Percentiles rank a stretch among this genome's conserved stretches.
These are phyloP conservation scores for Gymnopithys bicolor DNA, from an alignment of 2,797 vertebrate genomes.

Conservation along the genomic window DNA sequence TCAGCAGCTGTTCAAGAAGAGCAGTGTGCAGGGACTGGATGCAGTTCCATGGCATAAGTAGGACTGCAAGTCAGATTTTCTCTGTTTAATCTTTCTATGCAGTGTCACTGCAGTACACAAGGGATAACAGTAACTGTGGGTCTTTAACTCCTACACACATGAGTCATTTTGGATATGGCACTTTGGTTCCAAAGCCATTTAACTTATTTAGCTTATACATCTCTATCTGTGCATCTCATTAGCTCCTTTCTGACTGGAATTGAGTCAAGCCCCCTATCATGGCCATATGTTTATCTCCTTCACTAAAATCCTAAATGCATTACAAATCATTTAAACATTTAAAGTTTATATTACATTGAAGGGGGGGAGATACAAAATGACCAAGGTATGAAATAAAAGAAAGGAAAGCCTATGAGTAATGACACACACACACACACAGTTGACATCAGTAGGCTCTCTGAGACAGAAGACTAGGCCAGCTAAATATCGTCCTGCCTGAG, in stretches of 20 bases:
- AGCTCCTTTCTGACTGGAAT: neutral
- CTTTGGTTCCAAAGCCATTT: neutral
- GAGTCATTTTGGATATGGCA: neutral
- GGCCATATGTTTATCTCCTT: neutral
- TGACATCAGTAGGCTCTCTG: neutral
- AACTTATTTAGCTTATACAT: neutral
- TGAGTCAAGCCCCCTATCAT: accelerated
- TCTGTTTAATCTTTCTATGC: neutral
- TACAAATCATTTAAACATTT: neutral
- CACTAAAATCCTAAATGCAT: neutral
- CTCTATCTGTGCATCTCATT: neutral
- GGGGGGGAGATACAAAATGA: neutral
- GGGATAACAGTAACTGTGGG: neutral
- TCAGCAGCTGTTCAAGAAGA: neutral
- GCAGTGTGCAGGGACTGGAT: neutral
- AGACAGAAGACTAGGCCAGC: neutral
- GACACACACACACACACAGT: neutral
- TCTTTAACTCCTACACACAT: neutral
- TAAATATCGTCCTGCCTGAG: neutral
- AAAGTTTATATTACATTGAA: neutral
- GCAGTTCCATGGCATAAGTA: neutral
- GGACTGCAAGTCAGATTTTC: neutral
- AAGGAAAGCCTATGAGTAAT: neutral
- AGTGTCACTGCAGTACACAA: neutral
- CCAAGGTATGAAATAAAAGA: neutral